Conservation (phyloP, 2,113 vertebrate species). For the Trachemys scripta region DNA sequence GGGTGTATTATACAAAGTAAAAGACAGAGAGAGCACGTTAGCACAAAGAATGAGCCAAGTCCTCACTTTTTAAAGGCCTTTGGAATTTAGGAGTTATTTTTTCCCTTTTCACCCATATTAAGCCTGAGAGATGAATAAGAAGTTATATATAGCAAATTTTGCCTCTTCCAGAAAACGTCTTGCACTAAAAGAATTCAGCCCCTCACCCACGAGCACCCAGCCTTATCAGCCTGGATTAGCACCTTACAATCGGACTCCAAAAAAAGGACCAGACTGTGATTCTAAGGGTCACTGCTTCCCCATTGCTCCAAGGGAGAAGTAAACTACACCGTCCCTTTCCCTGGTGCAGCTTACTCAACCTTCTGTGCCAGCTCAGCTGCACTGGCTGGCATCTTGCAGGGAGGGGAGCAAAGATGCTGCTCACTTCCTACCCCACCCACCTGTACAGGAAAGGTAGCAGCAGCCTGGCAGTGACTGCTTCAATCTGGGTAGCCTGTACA, state of each 20-base stretch:
- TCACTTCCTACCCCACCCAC: background rate
- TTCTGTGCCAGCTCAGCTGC: background rate
- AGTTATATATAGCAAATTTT: background rate
- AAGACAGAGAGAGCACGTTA: conserved; percentile 32
- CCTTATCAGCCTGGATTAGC: rapidly evolving
- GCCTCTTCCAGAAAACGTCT: background rate
- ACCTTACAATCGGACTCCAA: background rate
- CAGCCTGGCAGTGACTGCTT: background rate
- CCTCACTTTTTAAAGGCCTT: background rate
- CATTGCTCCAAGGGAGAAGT: background rate
- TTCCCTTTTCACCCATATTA: rapidly evolving
- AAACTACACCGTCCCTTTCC: background rate
- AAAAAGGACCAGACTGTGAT: rapidly evolving
- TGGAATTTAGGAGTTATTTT: background rate
- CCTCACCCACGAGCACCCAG: background rate
- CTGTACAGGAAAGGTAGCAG: background rate
- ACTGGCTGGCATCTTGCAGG: rapidly evolving
- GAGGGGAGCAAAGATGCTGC: background rate
- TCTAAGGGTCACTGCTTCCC: background rate
- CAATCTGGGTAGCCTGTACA: background rate
- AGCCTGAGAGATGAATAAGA: background rate
- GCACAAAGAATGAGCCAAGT: background rate
- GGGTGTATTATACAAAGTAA: background rate
- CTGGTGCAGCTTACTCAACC: background rate
- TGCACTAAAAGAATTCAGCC: background rate